A percentile compares a stretch with the other conserved stretches of the same genome.
phyloP scores from a whole-genome alignment of 2,797 vertebrate species.

The Pelochelys cantorii region DNA sequence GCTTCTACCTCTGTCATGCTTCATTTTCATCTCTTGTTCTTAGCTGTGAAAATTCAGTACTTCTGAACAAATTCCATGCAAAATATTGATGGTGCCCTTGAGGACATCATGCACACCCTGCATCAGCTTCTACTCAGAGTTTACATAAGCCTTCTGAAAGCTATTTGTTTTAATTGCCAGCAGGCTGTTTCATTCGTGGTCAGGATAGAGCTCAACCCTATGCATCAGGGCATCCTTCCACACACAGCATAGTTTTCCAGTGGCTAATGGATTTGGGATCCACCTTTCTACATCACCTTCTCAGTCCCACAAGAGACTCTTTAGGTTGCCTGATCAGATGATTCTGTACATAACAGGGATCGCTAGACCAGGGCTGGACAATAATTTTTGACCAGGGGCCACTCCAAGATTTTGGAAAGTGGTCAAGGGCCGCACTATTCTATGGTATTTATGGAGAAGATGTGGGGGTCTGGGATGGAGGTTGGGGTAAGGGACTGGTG shows the following conservation, averaged over 20 bases:
- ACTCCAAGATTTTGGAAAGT: too few relatives aligned
- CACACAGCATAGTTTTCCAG: neutral
- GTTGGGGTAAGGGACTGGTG: too few relatives aligned
- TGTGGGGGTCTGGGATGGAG: too few relatives aligned
- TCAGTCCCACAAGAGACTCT: neutral
- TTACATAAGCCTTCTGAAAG: conserved; percentile 1
- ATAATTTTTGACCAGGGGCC: too few relatives aligned
- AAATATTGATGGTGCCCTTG: neutral
- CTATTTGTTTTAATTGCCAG: neutral
- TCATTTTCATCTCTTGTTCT: conserved; percentile 23
- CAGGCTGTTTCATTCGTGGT: neutral
- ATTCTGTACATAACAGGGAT: neutral
- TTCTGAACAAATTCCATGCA: neutral
- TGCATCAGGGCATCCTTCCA: neutral
- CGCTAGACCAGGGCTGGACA: neutral
- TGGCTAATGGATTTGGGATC: neutral
- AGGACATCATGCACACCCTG: neutral
- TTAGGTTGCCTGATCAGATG: neutral
- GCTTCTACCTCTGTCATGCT: neutral
- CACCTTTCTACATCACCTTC: neutral
- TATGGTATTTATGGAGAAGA: too few relatives aligned
- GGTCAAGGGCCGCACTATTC: too few relatives aligned
- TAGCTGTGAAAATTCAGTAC: neutral
- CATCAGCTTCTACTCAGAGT: neutral
- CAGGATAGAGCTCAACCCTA: neutral